Conservation (phyloP, 2,797 vertebrate species). For the Channa striata region DNA sequence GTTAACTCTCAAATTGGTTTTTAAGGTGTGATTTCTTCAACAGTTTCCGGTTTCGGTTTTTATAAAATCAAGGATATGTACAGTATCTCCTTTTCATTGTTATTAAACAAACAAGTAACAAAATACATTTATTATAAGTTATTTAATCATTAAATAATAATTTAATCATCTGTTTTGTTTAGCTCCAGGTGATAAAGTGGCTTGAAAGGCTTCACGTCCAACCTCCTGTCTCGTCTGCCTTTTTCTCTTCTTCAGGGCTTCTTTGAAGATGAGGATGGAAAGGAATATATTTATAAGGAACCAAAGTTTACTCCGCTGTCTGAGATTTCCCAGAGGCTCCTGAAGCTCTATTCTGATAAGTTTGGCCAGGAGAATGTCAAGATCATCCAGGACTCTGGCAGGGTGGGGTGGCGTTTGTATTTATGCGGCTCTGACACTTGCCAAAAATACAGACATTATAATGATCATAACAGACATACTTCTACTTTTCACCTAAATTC, state of each 20-base stretch:
- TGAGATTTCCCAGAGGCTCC: slow-evolving; percentile 96
- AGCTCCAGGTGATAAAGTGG: not conserved
- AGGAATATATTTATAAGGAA: slow-evolving; percentile 99
- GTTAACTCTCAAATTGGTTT: too few species aligned
- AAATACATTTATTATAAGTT: too few species aligned
- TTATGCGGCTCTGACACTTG: not conserved
- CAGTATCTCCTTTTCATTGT: too few species aligned
- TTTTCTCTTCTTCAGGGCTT: slow-evolving; percentile 85
- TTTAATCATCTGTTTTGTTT: too few species aligned
- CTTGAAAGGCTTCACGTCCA: not conserved
- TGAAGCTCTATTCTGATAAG: slow-evolving; percentile 98
- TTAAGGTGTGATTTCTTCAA: too few species aligned
- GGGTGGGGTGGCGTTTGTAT: slow-evolving; percentile 78
- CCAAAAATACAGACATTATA: not conserved
- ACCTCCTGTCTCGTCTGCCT: not conserved
- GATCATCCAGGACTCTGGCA: slow-evolving; percentile 98
- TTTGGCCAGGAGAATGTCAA: slow-evolving; percentile 98
- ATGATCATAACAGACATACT: not conserved
- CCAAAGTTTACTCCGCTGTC: slow-evolving; percentile 97
- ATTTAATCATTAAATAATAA: too few species aligned
- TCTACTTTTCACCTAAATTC: not conserved
- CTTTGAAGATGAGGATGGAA: slow-evolving; percentile 98
- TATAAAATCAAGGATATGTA: too few species aligned
- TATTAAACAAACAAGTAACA: too few species aligned
- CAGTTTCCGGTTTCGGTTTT: too few species aligned